Conservation (phyloP, 1,140 invertebrate species). For the Formica selysi region DNA sequence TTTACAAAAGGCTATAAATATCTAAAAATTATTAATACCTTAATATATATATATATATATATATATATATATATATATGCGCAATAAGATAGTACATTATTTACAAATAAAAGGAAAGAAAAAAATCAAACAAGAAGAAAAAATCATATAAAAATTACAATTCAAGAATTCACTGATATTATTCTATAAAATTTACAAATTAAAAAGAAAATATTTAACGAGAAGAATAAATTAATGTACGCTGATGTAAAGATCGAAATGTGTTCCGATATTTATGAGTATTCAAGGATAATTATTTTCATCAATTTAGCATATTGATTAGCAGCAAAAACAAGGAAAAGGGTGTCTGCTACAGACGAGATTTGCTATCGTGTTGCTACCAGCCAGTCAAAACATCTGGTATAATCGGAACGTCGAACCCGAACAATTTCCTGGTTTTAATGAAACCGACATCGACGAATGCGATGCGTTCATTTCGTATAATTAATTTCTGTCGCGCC, state of each 20-base stretch:
- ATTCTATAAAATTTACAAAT: background rate
- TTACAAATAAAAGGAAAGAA: too few relatives aligned
- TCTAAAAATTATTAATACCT: background rate
- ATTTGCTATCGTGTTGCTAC: slow-evolving; percentile 44
- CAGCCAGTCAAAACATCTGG: slow-evolving; percentile 61
- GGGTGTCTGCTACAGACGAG: slow-evolving; percentile 11
- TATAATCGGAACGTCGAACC: slow-evolving; percentile 77
- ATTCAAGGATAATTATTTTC: slow-evolving; percentile 42
- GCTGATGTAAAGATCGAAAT: background rate
- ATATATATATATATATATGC: background rate
- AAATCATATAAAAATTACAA: background rate
- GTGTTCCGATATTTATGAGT: slow-evolving; percentile 3
- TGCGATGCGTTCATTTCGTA: slow-evolving; percentile 82
- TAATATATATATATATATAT: too few relatives aligned
- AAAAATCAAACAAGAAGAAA: background rate
- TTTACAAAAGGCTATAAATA: background rate
- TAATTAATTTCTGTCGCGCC: slow-evolving; percentile 82
- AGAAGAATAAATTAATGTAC: background rate
- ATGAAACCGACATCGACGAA: slow-evolving; percentile 80
- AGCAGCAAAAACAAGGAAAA: slow-evolving; percentile 7
- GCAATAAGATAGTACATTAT: background rate
- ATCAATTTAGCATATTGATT: slow-evolving; percentile 46
- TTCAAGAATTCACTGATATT: background rate
- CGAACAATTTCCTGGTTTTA: slow-evolving; percentile 85
- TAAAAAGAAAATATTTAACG: background rate